Base-by-base conservation (phyloP, 2,113 vertebrate species). In the Psophia crepitans region DNA sequence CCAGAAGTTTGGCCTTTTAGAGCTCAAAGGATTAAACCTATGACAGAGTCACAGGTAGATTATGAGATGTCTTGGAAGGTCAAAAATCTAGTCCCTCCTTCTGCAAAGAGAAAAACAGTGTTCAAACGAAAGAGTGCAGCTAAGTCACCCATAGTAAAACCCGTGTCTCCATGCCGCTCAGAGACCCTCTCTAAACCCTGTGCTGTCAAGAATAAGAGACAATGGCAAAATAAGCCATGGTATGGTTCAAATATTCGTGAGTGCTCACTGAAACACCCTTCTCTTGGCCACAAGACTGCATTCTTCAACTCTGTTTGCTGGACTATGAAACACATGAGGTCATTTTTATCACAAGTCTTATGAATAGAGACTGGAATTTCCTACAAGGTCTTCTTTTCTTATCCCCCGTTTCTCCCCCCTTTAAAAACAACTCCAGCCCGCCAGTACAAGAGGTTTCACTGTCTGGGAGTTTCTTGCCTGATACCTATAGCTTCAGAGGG, bases 371-470 rank as follows among this genome's bases (percentile, higher is more conserved):
- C 75, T 94, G 88, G 85, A 77, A 93, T 90, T 93, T 95, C 94
- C 80, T 95, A 95, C 96, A 97, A 89, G 90, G 48, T 95, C 94
- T 79, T 96, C 90, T 94, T 96, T 95, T 96, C 95, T 97, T 96
- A 89, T 94, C 64, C 86, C 76, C 64, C 89, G 33, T 65, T 84
- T 77, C 64, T 70, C 83, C 83, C 60, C 56, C 64, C 64, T 87
- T 89, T 56, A 71, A 89, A 92, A 93, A 75, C 82, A 94, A 54
- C 75, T 81, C 84, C 69, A 74, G 79, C 66, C 53, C 2, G 2
- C 71, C 80, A 66, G 56, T 89, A 90, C 90, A 96, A 94, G 88
- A 95, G 74, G n/a, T 80, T 87, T 95, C 77, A 74, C 89, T 93
- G 95, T 89, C 87, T 95, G 53, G 73, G 56, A 97, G 41, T 81